Evolutionary conservation across 53 echinoderm and acorn worm species (phyloP), one percentile per base, ranked within the genome.

Genomic region (Luidia sarsii): DNA sequence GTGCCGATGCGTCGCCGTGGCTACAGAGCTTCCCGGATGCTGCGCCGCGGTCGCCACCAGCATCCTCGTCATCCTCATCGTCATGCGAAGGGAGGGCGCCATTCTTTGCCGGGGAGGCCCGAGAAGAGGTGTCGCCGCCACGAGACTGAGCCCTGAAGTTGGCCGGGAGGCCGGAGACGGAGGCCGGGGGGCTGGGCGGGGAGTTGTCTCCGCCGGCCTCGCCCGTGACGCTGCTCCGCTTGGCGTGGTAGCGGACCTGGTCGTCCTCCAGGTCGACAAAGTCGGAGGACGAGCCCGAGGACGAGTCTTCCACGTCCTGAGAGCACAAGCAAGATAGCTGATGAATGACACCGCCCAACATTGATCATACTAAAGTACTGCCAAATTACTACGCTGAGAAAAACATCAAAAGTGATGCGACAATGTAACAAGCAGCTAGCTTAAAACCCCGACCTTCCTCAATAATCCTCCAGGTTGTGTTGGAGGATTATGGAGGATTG

Each of bases 251-350:
- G 3, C 46, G 84, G 7, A 84, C 84, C 2, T 50, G 39, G 48
- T 80, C 70, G 46, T 67, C 60, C 15, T 59, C 80, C 19, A 86
- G 68, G 27, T 79, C 79, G 28, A 82, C 82, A 38, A 86, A 80
- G 59, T 86, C 86, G 28, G 80, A 86, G 15, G 86, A 86, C 31
- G 80, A 79, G 15, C 38, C 39, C 0, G 70, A 70, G 6, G 37
- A 31, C 20, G 69, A 67, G 50, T 64, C 72, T 41, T 84, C 84
- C 34, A 64, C 71, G 39, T 71, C 84, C 84, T 84, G 50, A 37
- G 53, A 67, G 16, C 29, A 39, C 0, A 39, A 33, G 27, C 5
- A 25, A 28, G 25, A 63, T 7, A 63, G 35, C 7, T 38, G 6
- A 41, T 41, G 41, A 41, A 41, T n/a, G n/a, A n/a, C n/a, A n/a